Conservation (phyloP, 1,140 invertebrate genomes). For the Homalodisca vitripennis region DNA sequence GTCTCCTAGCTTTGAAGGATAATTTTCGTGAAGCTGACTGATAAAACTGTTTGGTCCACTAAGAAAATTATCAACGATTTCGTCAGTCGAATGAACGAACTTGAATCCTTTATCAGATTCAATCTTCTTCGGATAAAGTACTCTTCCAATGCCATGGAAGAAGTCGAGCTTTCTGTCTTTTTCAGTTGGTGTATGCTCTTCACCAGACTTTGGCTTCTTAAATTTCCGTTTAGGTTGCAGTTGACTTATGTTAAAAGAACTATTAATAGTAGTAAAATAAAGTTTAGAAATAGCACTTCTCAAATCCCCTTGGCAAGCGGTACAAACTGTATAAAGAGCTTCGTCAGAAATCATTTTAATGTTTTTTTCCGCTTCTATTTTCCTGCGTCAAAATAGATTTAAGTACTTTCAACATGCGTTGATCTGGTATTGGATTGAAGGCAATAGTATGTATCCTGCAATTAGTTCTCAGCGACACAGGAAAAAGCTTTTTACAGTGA, state of each 20-base stretch:
- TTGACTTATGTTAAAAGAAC: conserved; percentile 26
- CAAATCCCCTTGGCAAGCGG: conserved; percentile 19
- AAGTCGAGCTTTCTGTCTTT: conserved; percentile 64
- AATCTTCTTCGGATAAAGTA: conserved; percentile 72
- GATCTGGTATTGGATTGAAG: conserved; percentile 62
- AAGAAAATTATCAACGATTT: conserved; percentile 61
- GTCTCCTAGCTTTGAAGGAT: conserved; percentile 63
- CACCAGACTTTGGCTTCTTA: conserved; percentile 26
- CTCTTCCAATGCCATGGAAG: conserved; percentile 70
- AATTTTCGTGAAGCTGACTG: conserved; percentile 71
- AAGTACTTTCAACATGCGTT: conserved; percentile 63
- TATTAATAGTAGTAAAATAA: conserved; percentile 21
- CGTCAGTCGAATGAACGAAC: conserved; percentile 61
- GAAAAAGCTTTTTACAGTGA: conserved; percentile 61
- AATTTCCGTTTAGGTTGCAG: not conserved
- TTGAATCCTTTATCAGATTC: conserved; percentile 40
- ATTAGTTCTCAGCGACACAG: conserved; percentile 56
- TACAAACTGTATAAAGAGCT: conserved; percentile 24
- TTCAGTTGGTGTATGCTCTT: conserved; percentile 1
- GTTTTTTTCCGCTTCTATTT: not conserved
- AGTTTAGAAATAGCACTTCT: conserved; percentile 32
- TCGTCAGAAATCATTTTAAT: conserved; percentile 9
- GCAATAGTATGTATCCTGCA: conserved; percentile 63
- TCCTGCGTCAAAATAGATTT: conserved; percentile 53
- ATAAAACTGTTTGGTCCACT: conserved; percentile 62